Conservation (phyloP, 2,797 vertebrate species). For the Pangasius sanitwongsei region DNA sequence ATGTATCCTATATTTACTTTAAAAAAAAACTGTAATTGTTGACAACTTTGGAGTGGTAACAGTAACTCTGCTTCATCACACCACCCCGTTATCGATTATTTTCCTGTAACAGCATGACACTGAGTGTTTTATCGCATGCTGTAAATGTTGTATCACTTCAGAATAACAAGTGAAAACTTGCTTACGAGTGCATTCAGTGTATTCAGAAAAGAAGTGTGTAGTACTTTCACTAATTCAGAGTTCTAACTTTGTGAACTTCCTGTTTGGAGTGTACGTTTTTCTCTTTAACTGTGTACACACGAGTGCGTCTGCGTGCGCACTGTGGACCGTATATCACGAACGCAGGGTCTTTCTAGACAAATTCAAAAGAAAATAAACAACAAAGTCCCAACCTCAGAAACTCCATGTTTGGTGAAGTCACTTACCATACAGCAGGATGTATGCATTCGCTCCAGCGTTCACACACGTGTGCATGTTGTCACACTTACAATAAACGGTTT, state of each 20-base stretch:
- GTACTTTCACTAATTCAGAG: neutral
- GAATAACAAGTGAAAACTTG: neutral
- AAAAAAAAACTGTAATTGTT: neutral
- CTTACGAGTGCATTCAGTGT: neutral
- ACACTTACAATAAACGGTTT: constrained; percentile 52
- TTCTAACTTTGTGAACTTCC: neutral
- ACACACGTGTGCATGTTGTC: constrained; percentile 3
- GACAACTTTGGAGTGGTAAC: neutral
- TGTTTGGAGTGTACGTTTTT: neutral
- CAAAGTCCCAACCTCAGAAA: constrained; percentile 57
- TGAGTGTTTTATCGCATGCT: neutral
- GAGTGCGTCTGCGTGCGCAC: neutral
- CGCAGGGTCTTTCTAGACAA: constrained; percentile 23
- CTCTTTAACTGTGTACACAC: neutral
- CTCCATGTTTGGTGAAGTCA: constrained; percentile 44
- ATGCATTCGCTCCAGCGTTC: constrained; percentile 4
- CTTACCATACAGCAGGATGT: constrained; percentile 55
- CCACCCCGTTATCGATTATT: neutral
- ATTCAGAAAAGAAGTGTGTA: neutral
- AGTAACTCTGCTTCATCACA: neutral
- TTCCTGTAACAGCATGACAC: neutral
- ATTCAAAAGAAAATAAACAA: constrained; percentile 49
- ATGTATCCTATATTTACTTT: neutral
- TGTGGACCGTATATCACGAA: neutral
- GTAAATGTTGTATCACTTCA: neutral